These are phyloP conservation scores for Ormyrus pomaceus DNA, from an alignment of 2,888 invertebrate genomes.

Conservation along the genomic window DNA sequence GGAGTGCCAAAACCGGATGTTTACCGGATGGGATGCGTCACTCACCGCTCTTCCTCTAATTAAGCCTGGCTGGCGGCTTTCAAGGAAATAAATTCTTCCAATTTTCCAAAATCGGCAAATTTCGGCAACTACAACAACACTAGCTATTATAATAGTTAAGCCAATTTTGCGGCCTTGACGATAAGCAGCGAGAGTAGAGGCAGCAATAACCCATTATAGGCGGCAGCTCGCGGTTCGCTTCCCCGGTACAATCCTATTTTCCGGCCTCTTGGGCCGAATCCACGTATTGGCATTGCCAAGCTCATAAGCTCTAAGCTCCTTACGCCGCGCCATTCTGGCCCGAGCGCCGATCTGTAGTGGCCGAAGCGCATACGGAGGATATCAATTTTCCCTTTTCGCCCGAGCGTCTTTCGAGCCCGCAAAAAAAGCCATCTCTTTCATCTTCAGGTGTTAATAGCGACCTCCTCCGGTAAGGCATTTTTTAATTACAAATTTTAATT, in stretches of 20 bases:
- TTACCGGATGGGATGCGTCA: constrained; percentile 16
- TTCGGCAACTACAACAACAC: too few species aligned
- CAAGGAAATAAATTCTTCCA: too few species aligned
- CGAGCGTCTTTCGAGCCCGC: not conserved
- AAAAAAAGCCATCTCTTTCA: not conserved
- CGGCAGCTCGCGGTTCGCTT: not conserved
- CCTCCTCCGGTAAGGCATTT: too few species aligned
- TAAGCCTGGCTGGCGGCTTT: not conserved
- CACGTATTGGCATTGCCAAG: constrained; percentile 35
- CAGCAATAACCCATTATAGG: too few species aligned
- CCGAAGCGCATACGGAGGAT: constrained; percentile 25
- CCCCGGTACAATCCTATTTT: constrained; percentile 34
- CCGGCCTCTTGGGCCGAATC: constrained; percentile 16
- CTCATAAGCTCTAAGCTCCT: constrained; percentile 35
- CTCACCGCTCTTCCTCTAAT: constrained; percentile 32
- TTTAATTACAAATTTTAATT: too few species aligned
- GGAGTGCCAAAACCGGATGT: constrained; percentile 49
- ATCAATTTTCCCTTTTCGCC: constrained; percentile 45
- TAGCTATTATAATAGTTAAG: too few species aligned
- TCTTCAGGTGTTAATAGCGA: too few species aligned
- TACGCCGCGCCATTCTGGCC: constrained; percentile 33
- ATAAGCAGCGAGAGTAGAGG: too few species aligned
- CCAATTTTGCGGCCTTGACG: too few species aligned
- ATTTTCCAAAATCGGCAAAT: too few species aligned
- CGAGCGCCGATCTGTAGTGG: constrained; percentile 29